Conservation (phyloP, 2,888 invertebrate species). For the Helleia helle region DNA sequence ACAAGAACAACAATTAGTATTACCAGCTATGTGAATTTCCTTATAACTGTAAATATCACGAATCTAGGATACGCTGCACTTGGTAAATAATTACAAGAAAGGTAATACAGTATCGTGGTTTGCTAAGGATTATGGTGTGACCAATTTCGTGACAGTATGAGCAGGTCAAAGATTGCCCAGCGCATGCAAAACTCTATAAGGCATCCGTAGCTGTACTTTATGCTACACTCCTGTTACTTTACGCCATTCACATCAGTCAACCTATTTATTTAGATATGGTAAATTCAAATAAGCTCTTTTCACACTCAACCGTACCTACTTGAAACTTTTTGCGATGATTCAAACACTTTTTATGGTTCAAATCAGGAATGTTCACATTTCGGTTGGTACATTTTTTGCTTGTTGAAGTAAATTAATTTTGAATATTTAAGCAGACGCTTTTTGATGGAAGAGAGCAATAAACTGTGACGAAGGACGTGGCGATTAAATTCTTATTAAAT, state of each 20-base stretch:
- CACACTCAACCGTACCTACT: not conserved
- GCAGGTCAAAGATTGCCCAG: constrained; percentile 29
- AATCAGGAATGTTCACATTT: not conserved
- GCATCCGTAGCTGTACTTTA: constrained; percentile 26
- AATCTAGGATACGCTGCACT: constrained; percentile 8
- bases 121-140: constrained; percentile 6
- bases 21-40: no score
- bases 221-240: constrained; percentile 45
- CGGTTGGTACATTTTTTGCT: not conserved
- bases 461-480: constrained; percentile 38
- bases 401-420: constrained; percentile 6
- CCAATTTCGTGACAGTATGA: constrained; percentile 13
- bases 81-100: constrained; percentile 7
- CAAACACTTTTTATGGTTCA: no score
- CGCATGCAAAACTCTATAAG: constrained; percentile 24
- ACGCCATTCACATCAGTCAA: constrained; percentile 38
- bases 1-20: no score
- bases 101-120: constrained; percentile 8
- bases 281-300: constrained; percentile 7
- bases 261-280: constrained; percentile 17
- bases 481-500: constrained; percentile 40
- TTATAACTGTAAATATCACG: constrained; percentile 6
- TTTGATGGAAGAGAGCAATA: constrained; percentile 3
- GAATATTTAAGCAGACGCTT: constrained; percentile 4
- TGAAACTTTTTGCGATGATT: constrained; percentile 2